Evolutionary conservation across 92 coral and sea anemone species (phyloP).

Genomic region (Heliopora coerulea): DNA sequence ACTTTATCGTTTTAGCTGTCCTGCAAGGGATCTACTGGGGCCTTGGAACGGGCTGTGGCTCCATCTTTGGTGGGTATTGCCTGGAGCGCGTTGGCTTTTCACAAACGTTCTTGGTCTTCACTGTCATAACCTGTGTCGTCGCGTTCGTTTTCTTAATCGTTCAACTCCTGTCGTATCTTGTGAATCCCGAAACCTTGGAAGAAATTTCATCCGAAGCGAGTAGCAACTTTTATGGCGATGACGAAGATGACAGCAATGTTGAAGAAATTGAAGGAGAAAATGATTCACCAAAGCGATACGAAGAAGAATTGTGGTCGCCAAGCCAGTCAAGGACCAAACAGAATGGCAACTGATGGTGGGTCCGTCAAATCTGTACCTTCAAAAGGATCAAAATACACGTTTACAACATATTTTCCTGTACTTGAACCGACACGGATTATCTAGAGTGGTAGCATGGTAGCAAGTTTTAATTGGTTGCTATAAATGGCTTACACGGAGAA

Average conservation of each 20-base stretch:
- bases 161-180: slow-evolving; percentile 18
- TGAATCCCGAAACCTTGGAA: neutral
- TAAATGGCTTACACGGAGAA: too few species aligned
- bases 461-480: too few species aligned
- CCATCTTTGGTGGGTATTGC: slow-evolving; percentile 68
- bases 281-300: neutral
- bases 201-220: neutral
- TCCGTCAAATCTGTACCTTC: too few species aligned
- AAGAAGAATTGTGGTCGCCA: too few species aligned
- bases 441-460: too few species aligned
- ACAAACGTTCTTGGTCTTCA: slow-evolving; percentile 66
- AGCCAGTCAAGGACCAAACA: too few species aligned
- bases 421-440: too few species aligned
- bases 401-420: too few species aligned
- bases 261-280: neutral
- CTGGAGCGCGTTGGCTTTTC: slow-evolving; percentile 60
- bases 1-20: slow-evolving; percentile 61
- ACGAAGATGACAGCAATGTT: neutral
- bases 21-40: slow-evolving; percentile 95
- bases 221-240: neutral
- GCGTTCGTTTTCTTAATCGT: slow-evolving; percentile 47
- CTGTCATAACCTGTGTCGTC: slow-evolving; percentile 56
- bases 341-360: too few species aligned
- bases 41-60: slow-evolving; percentile 89
- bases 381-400: too few species aligned